Base-by-base conservation (phyloP, 2,797 vertebrate species). In the Forpus xanthops region DNA sequence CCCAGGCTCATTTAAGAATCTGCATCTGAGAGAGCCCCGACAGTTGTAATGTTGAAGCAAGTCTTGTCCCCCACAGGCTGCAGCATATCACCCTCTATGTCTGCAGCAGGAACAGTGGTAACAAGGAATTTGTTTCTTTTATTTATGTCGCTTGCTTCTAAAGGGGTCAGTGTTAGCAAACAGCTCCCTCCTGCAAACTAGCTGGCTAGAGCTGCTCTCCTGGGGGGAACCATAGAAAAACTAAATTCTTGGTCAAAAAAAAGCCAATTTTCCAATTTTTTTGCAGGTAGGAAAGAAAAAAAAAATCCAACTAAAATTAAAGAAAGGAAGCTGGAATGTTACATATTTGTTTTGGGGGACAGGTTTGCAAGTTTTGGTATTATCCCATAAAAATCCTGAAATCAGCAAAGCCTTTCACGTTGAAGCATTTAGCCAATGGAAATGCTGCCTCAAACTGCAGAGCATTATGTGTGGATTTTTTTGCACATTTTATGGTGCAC, bases 391-490 rank as follows among this genome's bases (percentile, higher is more conserved):
- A 96, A 96, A 95, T 82, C 80, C 70, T 83, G 85, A 90, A 65
- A 83, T 47, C 11, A 15, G 33, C 60, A 91, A 94, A 94, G 80
- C 90, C 94, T 87, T 92, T 96, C 76, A 70, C 87, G 86, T 75
- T n/a, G 71, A 94, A 96, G 67, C 13, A 0, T 65, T 77, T 58
- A 75, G 91, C 70, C 92, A 74, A 67, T 1, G 1, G 89, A 93
- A 90, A 12, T 2, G 18, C 67, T 87, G 66, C 81, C 83, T 87
- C 31, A 4, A 87, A 85, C 84, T 50, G 89, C 66, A 60, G 44
- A 85, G 75, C 87, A 13, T 92, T 89, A 53, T 66, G 84, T 90
- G 24, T 71, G 86, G 91, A 73, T 88, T 93, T 91, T 89, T 95
- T 56, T 90, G 78, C 94, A 52, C 79, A 6, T 90, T 93, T 92